Base-by-base conservation (phyloP, 1,140 invertebrate genomes). In the Drosophila triauraria region DNA sequence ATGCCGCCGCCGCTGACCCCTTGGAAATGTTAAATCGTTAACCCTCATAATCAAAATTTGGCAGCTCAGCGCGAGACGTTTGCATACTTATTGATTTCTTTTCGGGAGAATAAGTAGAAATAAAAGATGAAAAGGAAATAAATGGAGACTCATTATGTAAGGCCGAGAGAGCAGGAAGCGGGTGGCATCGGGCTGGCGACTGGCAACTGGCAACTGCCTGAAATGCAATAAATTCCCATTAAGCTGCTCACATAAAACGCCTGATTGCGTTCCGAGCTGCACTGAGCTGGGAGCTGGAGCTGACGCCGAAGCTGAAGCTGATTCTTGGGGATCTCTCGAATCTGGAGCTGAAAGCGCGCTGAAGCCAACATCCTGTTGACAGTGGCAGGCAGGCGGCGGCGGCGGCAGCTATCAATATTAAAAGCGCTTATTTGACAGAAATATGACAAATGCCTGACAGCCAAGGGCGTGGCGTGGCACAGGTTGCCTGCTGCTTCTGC, bases 391-490 rank as follows among this genome's bases (percentile, higher is more conserved):
- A 43, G 35, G 25, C 53, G 40, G 32, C 42, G 32, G 40, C 67
- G 67, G 59, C 68, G 42, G 78, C 83, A 86, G 80, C 84, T 88
- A 87, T 90, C 85, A 90, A 90, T 90, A 90, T 90, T 90, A 91
- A 90, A 90, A 90, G 84, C 85, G 86, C 86, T 90, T 90, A 90
- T 90, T 90, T 90, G 85, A 90, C 85, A 90, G 85, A 90, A 90
- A 90, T 90, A 90, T 90, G 85, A 90, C 85, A 90, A 90, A 90
- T 90, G 85, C 85, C 75, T 91, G 85, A 90, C 85, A 90, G 78
- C 70, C 77, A 85, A 90, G 84, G 78, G 72, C 63, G 46, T 74
- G 78, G 72, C 63, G 46, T 74, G 70, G 69, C 53, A 71, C 79
- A 82, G 84, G 80, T 78, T 82, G 75, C 61, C 56, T 48, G 70